Evolutionary conservation across 2,113 vertebrate genomes (phyloP).

Genomic region (Malurus alboscapulatus): DNA sequence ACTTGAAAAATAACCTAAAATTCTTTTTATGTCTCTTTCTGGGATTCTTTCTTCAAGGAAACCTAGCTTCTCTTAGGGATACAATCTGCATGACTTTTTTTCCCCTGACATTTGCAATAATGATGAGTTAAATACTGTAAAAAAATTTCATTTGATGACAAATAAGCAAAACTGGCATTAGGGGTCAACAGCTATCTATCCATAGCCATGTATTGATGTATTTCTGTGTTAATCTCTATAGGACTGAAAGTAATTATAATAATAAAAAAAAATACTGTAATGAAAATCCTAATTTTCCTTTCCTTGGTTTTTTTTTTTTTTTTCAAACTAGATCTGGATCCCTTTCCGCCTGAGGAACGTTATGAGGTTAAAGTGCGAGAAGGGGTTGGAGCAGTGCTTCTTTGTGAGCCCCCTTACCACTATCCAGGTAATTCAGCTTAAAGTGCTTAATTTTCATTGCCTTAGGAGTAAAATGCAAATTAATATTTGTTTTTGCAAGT

Average conservation of each 20-base stretch:
- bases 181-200: background rate
- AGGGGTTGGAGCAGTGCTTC: conserved; percentile 90
- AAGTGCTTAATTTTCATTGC: background rate
- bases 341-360: conserved; percentile 92
- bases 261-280: background rate
- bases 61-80: background rate
- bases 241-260: background rate
- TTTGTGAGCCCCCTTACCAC: conserved; percentile 90
- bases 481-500: background rate
- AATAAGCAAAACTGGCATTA: background rate
- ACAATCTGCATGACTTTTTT: background rate
- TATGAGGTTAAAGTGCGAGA: conserved; percentile 86
- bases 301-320: background rate
- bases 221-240: background rate
- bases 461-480: background rate
- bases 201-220: background rate
- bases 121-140: background rate
- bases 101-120: background rate
- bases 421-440: conserved; percentile 83
- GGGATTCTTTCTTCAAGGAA: background rate
- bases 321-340: conserved; percentile 83
- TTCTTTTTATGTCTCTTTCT: background rate
- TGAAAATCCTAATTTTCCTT: background rate
- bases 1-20: background rate
- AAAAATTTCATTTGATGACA: background rate